Conservation (phyloP, 2,888 invertebrate species). For the Zygothrica quintamaculata region DNA sequence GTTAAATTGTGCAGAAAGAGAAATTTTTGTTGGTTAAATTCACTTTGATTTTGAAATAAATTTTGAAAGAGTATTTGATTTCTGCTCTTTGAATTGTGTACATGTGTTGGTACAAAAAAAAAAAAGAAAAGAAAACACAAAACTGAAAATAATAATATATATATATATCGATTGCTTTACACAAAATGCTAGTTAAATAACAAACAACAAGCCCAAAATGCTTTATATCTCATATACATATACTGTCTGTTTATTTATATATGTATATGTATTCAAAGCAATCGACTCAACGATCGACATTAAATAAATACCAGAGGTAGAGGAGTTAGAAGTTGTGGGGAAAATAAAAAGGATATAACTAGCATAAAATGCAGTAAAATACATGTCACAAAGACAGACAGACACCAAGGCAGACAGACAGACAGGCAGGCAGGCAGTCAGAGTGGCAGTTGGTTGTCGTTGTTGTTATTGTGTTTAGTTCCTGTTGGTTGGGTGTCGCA, state of each 20-base stretch:
- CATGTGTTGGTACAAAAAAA: too few species aligned
- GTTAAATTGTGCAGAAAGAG: too few species aligned
- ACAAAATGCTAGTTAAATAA: conserved; percentile 46
- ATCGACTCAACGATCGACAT: conserved; percentile 63
- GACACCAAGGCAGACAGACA: too few species aligned
- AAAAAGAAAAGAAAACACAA: too few species aligned
- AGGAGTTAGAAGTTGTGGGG: conserved; percentile 27
- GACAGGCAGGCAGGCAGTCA: conserved; percentile 28
- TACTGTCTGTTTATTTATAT: neutral
- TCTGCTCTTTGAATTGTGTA: too few species aligned
- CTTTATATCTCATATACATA: conserved; percentile 17
- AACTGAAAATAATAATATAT: too few species aligned
- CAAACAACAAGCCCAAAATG: conserved; percentile 54
- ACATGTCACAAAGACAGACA: conserved; percentile 53
- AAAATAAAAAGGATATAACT: conserved; percentile 47
- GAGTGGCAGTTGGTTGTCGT: conserved; percentile 20
- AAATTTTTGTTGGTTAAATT: conserved; percentile 24
- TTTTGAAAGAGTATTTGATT: conserved; percentile 15
- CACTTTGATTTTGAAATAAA: conserved; percentile 29
- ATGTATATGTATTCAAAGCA: conserved; percentile 27
- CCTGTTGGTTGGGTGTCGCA: conserved; percentile 53
- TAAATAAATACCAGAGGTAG: conserved; percentile 38
- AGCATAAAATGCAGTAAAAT: conserved; percentile 58
- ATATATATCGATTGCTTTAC: conserved; percentile 16
- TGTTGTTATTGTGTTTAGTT: conserved; percentile 1